Evolutionary conservation across 2,113 vertebrate genomes (phyloP), one percentile per base, ranked within the genome.

Genomic region (Aegithalos caudatus): DNA sequence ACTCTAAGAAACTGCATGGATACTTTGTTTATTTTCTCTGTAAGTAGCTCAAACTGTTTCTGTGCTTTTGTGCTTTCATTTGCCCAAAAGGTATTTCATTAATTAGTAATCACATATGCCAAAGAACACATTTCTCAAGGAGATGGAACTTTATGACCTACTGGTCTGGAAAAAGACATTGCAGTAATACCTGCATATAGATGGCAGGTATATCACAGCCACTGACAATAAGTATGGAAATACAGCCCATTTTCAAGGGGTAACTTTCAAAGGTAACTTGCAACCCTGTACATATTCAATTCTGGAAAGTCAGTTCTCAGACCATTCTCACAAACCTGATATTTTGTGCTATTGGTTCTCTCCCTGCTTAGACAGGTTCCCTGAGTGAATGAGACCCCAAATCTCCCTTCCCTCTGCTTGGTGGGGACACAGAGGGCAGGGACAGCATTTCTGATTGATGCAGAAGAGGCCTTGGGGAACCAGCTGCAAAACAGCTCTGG

Each of bases 81-180:
- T 93, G 44, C 87, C 84, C 90, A 15, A 66, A 87, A 95, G 90
- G 56, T 35, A 67, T 90, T 90, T 95, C 81, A 87, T 94, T 90
- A 97, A 96, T 82, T 92, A 95, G 81, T 33, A 86, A 95, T 86
- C 66, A 73, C 79, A 90, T 80, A 80, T 0, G 1, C 67, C 81
- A 79, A 3, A 92, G 50, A 95, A 87, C 57, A 79, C 86, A 85
- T 82, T 92, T 84, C 65, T 76, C 67, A 88, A 65, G 81, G 64
- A 89, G 79, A 90, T 1, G 4, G 87, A 93, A 86, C 90, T 90
- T 83, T 11, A 58, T 85, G 81, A 85, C 64, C 92, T 90, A 74
- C 60, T 88, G 85, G 74, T 91, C 95, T 90, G 91, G 78, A 91
- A 92, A 94, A 91, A 94, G 58, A 87, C 90, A 86, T 62, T 70